Evolutionary conservation across 2,797 vertebrate species (phyloP).

Genomic region (Eospalax fontanierii): DNA sequence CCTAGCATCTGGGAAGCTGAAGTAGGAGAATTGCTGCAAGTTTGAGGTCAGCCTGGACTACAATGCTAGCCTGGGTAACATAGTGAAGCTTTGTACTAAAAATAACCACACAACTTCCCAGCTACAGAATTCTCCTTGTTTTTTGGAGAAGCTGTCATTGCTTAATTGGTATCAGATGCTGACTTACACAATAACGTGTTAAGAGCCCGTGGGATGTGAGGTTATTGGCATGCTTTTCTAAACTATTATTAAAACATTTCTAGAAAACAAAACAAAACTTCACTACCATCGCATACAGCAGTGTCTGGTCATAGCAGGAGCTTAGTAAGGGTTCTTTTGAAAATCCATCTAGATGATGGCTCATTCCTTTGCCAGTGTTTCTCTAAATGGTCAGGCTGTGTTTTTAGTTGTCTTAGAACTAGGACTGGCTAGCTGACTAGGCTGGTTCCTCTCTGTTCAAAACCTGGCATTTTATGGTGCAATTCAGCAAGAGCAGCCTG

Average conservation of each 20-base stretch:
- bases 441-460: not conserved
- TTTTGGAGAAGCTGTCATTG: not conserved
- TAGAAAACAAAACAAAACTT: not conserved
- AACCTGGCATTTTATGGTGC: slow-evolving; percentile 26
- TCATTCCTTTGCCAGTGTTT: not conserved
- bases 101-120: not conserved
- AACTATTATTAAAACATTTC: not conserved
- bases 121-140: not conserved
- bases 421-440: not conserved
- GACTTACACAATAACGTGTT: not conserved
- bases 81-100: not conserved
- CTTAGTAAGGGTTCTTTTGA: not conserved
- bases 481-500: slow-evolving; percentile 14
- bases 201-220: not conserved
- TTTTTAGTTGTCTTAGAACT: not conserved
- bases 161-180: not conserved
- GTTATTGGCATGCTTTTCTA: not conserved
- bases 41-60: not conserved
- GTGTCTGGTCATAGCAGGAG: not conserved
- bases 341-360: not conserved
- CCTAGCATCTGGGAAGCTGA: not conserved
- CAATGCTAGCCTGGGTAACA: not conserved
- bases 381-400: not conserved
- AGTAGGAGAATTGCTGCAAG: not conserved
- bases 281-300: not conserved